Base-by-base conservation (phyloP, 2,888 invertebrate genomes). In the Eugnorisma glareosa region DNA sequence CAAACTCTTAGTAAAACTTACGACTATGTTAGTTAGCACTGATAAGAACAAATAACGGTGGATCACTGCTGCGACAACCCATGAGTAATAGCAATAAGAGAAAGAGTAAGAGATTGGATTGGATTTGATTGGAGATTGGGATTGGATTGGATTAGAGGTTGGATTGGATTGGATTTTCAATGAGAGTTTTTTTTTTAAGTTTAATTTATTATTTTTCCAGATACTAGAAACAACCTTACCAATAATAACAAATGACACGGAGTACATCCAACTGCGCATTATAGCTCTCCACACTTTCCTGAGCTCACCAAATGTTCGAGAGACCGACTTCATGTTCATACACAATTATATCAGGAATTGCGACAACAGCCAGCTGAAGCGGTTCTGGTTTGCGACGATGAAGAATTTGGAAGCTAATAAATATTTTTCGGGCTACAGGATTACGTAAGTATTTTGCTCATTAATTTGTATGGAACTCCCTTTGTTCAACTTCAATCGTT, bases 341-440 rank as follows among this genome's bases (percentile, higher is more conserved):
- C 98, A 98, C 89, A 97, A 98, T 92, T 98, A 97, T 84, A 97
- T 98, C 89, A 97, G 96, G 85, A 95, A 94, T 18, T 98, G 97
- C 81, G 96, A 96, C 0, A 97, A 97, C 88, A 97, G 97, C 10
- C 98, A 98, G 89, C 93, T 98, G 83, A 97, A 97, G 83, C 97
- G 98, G 84, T 98, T 97, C 92, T 98, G 98, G 96, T 97, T 97
- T 80, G 97, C 98, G 0, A 98, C 98, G 0, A 94, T 98, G 45
- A 97, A 97, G 81, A 98, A 98, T 73, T 94, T 98, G 90, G 97
- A 97, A 74, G 97, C 97, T 64, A 98, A 97, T 0, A 97, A 97
- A 75, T 91, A 92, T 3, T 98, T 97, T 89, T 97, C 97, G 0
- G 98, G 98, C 78, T 98, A 98, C 88, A 96, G 97, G 78, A 96